These are phyloP conservation scores for Julus scandinavius DNA, from an alignment of 2,888 invertebrate genomes.

Conservation along the genomic window DNA sequence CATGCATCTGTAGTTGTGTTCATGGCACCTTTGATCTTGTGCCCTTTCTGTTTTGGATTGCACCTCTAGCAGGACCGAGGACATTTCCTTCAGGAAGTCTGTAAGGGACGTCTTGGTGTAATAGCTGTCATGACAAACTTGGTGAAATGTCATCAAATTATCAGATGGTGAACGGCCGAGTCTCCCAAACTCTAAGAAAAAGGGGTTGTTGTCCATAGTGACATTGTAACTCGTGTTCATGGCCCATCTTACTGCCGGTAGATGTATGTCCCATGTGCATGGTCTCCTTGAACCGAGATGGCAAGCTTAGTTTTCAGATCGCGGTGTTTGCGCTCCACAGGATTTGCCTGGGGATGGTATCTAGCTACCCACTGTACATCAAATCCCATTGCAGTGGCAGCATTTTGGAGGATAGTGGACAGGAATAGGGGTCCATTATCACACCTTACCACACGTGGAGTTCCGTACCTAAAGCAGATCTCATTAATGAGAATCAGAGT, in stretches of 20 bases:
- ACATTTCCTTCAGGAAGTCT: no score
- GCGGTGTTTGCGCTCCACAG: neutral
- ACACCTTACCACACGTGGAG: neutral
- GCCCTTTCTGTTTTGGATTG: no score
- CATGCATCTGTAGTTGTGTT: no score
- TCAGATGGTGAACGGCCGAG: neutral
- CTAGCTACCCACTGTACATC: neutral
- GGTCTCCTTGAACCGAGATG: neutral
- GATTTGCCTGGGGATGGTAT: neutral
- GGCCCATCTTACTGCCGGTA: neutral
- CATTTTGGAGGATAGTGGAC: neutral
- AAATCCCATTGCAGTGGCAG: neutral
- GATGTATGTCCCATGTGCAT: neutral
- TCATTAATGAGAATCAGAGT: neutral
- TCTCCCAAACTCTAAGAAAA: neutral
- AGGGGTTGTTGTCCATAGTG: neutral
- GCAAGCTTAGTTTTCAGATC: neutral
- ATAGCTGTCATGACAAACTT: neutral
- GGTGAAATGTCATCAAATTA: neutral
- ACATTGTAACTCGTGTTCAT: neutral
- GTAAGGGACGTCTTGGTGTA: no score
- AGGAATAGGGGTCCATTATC: neutral
- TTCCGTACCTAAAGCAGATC: neutral
- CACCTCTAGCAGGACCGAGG: no score
- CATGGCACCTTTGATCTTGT: no score